A percentile compares a stretch with the other conserved stretches of the same genome.
These are phyloP conservation scores for Zaprionus ghesquierei DNA, from an alignment of 1,140 invertebrate species.

Conservation along the genomic window DNA sequence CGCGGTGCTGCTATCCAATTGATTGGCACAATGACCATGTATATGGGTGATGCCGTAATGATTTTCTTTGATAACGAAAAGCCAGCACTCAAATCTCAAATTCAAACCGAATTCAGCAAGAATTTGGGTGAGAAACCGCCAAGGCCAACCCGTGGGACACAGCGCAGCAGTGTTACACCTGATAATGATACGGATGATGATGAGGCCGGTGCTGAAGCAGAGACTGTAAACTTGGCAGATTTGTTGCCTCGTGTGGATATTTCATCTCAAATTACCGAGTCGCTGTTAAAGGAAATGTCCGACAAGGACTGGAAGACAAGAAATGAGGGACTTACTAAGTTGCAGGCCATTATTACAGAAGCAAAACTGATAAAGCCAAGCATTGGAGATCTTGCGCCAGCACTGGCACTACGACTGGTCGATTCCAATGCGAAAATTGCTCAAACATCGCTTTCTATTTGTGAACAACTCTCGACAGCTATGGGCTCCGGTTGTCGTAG, in stretches of 20 bases:
- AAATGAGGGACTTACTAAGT: slow-evolving; percentile 78
- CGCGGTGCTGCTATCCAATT: slow-evolving; percentile 88
- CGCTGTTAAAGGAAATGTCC: slow-evolving; percentile 90
- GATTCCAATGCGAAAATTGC: slow-evolving; percentile 97
- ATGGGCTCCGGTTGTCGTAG: slow-evolving; percentile 92
- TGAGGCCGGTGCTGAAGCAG: slow-evolving; percentile 82
- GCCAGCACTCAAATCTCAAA: slow-evolving; percentile 91
- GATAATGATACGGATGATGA: slow-evolving; percentile 85
- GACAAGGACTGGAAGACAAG: slow-evolving; percentile 97
- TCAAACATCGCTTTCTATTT: slow-evolving; percentile 91
- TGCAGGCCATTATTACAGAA: slow-evolving; percentile 86
- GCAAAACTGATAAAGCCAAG: slow-evolving; percentile 91
- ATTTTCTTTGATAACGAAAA: slow-evolving; percentile 95
- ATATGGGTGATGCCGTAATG: slow-evolving; percentile 89
- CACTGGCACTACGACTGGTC: slow-evolving; percentile 88
- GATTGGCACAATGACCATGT: slow-evolving; percentile 88
- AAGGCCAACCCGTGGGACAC: slow-evolving; percentile 86
- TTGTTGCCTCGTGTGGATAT: slow-evolving; percentile 91
- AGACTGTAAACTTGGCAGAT: slow-evolving; percentile 86
- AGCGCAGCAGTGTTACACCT: slow-evolving; percentile 38
- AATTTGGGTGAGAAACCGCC: slow-evolving; percentile 88
- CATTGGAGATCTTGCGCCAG: slow-evolving; percentile 92
- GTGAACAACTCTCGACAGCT: slow-evolving; percentile 89
- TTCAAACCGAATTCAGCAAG: slow-evolving; percentile 94
- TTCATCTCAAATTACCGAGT: slow-evolving; percentile 91